Base-by-base conservation (phyloP, 2,113 vertebrate species). In the Dasyornis broadbenti region DNA sequence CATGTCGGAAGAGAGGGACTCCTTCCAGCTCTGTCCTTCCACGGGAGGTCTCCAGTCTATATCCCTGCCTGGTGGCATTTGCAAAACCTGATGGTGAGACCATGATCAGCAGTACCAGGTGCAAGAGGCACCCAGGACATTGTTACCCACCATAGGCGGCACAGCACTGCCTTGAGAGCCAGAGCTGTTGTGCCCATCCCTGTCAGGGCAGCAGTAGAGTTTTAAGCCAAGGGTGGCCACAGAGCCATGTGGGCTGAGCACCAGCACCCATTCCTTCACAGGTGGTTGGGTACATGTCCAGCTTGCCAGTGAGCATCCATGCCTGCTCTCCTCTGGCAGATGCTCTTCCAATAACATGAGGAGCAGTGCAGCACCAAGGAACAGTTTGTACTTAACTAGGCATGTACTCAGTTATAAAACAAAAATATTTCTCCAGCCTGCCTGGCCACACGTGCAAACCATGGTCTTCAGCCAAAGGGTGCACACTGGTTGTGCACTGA, bases 51-150 rank as follows among this genome's bases (percentile, higher is more conserved):
- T 84, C 47, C 66, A 92, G 90, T 5, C 49, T 27, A 3, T 24
- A 54, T 42, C 39, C 30, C 59, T 72, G 15, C 10, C 59, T 39
- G 18, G 42, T 56, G 33, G 33, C 33, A 23, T 52, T 33, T 83
- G 11, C 1, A 2, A 91, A 44, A 31, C 4, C 6, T 60, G 30
- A 71, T 0, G 3, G 60, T 27, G 15, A n/a, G 44, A 57, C 11
- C 1, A 2, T 1, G 28, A 35, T 15, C 52, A 77, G 50, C 2
- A 5, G 37, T 18, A 45, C 24, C 12, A 77, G 50, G 40, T 2
- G 0, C 19, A 40, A 81, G 16, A 63, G 30, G 28, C 11, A 53
- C 37, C 13, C 0, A 0, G 31, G 22, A 42, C 2, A 7, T 4
- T 40, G 54, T 39, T 20, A 22, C 4, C 24, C 53, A 40, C 35